Evolutionary conservation across 2,797 vertebrate genomes (phyloP).

Genomic region (Sciurus carolinensis): DNA sequence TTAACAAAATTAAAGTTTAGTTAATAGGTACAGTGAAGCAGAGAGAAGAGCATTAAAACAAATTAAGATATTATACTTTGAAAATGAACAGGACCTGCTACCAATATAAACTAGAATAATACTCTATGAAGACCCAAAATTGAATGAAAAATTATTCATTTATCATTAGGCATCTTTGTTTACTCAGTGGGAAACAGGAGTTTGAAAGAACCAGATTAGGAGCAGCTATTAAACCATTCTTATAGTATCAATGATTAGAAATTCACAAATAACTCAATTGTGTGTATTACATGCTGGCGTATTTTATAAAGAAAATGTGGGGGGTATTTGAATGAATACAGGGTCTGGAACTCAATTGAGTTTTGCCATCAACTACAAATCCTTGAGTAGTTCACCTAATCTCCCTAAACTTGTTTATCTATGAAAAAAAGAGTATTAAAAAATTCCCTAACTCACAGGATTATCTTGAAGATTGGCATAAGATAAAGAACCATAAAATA

Average conservation of each 20-base stretch:
- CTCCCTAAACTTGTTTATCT: slow-evolving; percentile 48
- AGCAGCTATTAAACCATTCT: not conserved
- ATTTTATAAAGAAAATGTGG: not conserved
- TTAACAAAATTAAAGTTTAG: not conserved
- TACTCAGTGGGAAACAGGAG: not conserved
- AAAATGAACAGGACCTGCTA: not conserved
- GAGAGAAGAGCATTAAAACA: not conserved
- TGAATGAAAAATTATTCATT: not conserved
- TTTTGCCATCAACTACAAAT: not conserved
- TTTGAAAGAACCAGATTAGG: not conserved
- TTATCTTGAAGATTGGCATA: slow-evolving; percentile 42
- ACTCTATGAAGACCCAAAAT: not conserved
- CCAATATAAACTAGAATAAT: not conserved
- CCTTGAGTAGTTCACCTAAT: not conserved
- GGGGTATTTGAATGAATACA: not conserved
- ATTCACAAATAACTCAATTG: not conserved
- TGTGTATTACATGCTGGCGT: not conserved
- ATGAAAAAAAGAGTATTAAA: not conserved
- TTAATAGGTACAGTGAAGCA: not conserved
- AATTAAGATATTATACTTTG: not conserved
- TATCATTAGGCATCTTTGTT: slow-evolving; percentile 15
- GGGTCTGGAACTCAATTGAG: slow-evolving; percentile 18
- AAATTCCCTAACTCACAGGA: not conserved
- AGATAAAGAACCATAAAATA: not conserved
- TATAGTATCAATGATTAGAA: not conserved